Evolutionary conservation across 2,113 vertebrate species (phyloP), one percentile per base, ranked within the genome.

Genomic region (Chunga burmeisteri): DNA sequence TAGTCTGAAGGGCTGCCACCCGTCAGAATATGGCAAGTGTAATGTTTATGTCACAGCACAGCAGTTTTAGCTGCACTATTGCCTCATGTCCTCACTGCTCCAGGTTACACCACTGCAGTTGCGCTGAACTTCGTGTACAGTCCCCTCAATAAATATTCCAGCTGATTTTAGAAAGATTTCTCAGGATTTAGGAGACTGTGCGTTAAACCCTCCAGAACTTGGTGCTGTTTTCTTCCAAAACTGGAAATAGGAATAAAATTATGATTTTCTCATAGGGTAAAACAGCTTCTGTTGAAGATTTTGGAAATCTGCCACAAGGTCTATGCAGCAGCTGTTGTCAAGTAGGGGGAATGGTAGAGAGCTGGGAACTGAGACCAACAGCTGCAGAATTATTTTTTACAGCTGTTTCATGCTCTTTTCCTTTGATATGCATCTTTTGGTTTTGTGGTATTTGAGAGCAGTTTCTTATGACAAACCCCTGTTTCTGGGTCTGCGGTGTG

Each of bases 351-450:
- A 63, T 65, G 44, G 32, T 36, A 52, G 49, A 85, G 62, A 81
- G 44, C 68, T 84, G 91, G 68, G 71, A 95, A 78, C 53, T 32
- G 70, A 87, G 72, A 84, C 61, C 83, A 89, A 71, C 91, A 94
- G 95, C 94, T 96, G 88, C 88, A 81, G 44, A 84, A 87, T 71
- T 88, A 29, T 84, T 88, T 88, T 89, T 88, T 90, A 82, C 74
- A 94, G 77, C 77, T 91, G 21, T 79, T 44, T 85, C 19, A 25
- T 63, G 34, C 19, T 78, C 25, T 89, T 78, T 75, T 59, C 14
- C 77, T 91, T 90, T 68, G 30, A 75, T 56, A 68, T 14, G 4
- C 16, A n/a, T 91, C 30, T 91, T 93, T 59, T 56, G 38, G 1
- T 83, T 94, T 77, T 71, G 15, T 42, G 53, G 61, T 74, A 83